Evolutionary conservation across 2,797 vertebrate genomes (phyloP).

Genomic region (Pitangus sulphuratus): DNA sequence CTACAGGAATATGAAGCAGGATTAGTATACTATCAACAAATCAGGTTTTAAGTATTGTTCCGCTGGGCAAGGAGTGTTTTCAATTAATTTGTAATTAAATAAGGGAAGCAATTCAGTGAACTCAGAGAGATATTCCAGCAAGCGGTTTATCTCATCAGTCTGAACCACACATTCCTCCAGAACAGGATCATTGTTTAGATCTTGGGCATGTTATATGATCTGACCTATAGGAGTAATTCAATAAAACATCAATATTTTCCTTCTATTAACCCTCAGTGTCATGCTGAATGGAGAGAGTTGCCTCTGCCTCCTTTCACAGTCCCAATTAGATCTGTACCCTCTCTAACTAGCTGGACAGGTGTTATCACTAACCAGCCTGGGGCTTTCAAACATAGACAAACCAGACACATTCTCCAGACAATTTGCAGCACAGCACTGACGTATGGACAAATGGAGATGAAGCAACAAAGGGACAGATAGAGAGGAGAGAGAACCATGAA

Average conservation of each 20-base stretch:
- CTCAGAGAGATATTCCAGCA: conserved; percentile 74
- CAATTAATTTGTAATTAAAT: conserved; percentile 87
- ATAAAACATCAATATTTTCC: conserved; percentile 83
- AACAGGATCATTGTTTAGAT: conserved; percentile 81
- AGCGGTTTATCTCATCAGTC: conserved; percentile 81
- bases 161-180: conserved; percentile 79
- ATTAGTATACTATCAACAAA: conserved; percentile 81
- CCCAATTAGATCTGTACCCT: not conserved
- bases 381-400: not conserved
- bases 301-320: conserved; percentile 41
- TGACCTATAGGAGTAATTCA: conserved; percentile 80
- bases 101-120: conserved; percentile 81
- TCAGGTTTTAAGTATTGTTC: conserved; percentile 72
- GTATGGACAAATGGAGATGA: not conserved
- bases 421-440: not conserved
- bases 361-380: conserved; percentile 23
- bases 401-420: not conserved
- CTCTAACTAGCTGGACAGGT: conserved; percentile 30
- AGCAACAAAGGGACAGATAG: not conserved
- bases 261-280: conserved; percentile 76
- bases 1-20: conserved; percentile 71
- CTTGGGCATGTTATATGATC: conserved; percentile 76
- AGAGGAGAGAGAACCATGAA: not conserved
- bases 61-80: conserved; percentile 77
- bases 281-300: conserved; percentile 56